Base-by-base conservation (phyloP, 1,140 invertebrate genomes). In the Cherax quadricarinatus region DNA sequence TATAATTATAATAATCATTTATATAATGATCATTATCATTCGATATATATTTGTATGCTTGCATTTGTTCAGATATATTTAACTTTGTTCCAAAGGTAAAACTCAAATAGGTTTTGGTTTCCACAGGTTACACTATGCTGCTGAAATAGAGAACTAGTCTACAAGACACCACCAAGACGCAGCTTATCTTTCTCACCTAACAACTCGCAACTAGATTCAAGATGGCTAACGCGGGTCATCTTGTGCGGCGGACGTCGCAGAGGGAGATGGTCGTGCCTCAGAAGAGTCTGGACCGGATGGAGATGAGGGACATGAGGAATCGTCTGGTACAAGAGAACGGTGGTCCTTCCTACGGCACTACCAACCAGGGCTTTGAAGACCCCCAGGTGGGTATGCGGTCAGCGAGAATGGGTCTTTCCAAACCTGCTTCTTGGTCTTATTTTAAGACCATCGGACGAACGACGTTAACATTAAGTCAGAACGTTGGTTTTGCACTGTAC, bases 171-270 rank as follows among this genome's bases (percentile, higher is more conserved):
- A 57, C 53, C 12, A 57, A 7, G 0, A 57, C 53, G 12, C 53
- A 57, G 53, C 6, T 3, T 57, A 57, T 3, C 62, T 18, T 66
- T 66, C 9, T 18, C 18, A 21, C 16, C 62, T 21, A 66, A 10
- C 14, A 66, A 16, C 14, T 16, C 62, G 10, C 7, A 5, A 66
- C 62, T 16, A 66, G 9, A 9, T 66, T 66, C 14, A 18, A 18
- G 18, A 66, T 66, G 62, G 62, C 14, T 14, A 66, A 18, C 18
- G 62, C 97, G 93, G 97, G 97, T 88, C 98, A 98, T 95, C 96
- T 98, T 94, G 97, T 98, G 92, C 96, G 98, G 73, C 96, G 97
- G 87, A 98, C 98, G 95, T 98, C 97, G 94, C 98, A 97, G 78
- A 96, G 97, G 85, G 97, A 98, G 95, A 95, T 98, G 18, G 70